Base-by-base conservation (phyloP, 2,888 invertebrate genomes). In the Thecocarcelia acutangulata region DNA sequence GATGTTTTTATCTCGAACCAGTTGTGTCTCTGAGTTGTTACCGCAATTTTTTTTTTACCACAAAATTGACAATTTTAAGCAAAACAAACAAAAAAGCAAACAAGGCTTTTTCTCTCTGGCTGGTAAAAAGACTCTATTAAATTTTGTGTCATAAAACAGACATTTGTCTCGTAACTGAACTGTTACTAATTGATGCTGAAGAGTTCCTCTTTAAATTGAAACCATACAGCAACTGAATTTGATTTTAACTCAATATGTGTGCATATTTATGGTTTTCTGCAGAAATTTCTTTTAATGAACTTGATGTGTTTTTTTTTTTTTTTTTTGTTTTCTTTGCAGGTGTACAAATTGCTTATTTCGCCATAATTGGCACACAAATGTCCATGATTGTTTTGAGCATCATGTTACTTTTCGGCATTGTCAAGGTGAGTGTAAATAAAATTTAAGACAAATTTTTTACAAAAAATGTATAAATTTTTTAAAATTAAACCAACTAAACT, bases 341-440 rank as follows among this genome's bases (percentile, higher is more conserved):
- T 91, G 95, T 95, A 87, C 95, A 95, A 92, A 95, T 95, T 91
- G 95, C 95, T 85, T 95, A 95, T 91, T 92, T 94, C 86, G 94
- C 95, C 86, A 95, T 95, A 86, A 95, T 95, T 90, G 95, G 94
- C 88, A 95, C 95, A 59, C 95, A 95, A 91, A 93, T 95, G 91
- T 95, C 95, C 87, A 95, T 95, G 94, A 93, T 95, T 84, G 91
- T 94, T 77, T 92, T 95, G 74, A 95, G 95, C 89, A 92, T 94
- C 90, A 92, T 94, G 86, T 91, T 95, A 77, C 93, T 95, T 87
- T 93, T 94, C 89, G 95, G 95, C 84, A 94, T 95, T 89, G 93
- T 94, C 91, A 94, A 94, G 93, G 95, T 95, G 90, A 94, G 93
- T 85, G 24, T 4, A 13, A 12, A 40, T 4, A 13, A 12, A 12